Evolutionary conservation across 37 sponge, comb jelly and placozoan species (phyloP).

Genomic region (Spongilla lacustris): DNA sequence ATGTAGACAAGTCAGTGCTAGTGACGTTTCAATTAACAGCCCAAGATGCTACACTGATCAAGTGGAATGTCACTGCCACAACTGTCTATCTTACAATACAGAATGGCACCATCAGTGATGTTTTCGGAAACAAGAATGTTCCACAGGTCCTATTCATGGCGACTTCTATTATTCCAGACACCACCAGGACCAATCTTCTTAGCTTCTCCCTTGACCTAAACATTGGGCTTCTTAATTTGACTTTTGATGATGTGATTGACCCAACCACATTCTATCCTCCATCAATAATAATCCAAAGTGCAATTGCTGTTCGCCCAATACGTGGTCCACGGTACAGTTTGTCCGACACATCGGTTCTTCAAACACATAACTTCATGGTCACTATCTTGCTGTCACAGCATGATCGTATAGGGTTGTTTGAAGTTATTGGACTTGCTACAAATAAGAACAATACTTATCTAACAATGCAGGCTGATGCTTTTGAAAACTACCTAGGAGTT

Average conservation of each 20-base stretch:
- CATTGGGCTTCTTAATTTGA: slow-evolving; percentile 57
- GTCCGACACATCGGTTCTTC: slow-evolving; percentile 44
- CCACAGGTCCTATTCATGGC: slow-evolving; percentile 6
- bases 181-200: slow-evolving; percentile 24
- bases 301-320: background rate
- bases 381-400: slow-evolving; percentile 54
- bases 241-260: slow-evolving; percentile 68
- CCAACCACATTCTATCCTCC: slow-evolving; percentile 44
- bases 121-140: slow-evolving; percentile 31
- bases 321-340: slow-evolving; percentile 40
- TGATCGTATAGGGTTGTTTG: slow-evolving; percentile 71
- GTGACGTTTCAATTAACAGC: slow-evolving; percentile 22
- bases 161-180: slow-evolving; percentile 26
- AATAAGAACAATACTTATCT: slow-evolving; percentile 77
- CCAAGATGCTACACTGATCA: slow-evolving; percentile 46
- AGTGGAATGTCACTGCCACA: slow-evolving; percentile 8
- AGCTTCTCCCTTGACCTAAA: slow-evolving; percentile 75
- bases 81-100: slow-evolving; percentile 27
- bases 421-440: slow-evolving; percentile 59
- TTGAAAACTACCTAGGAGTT: slow-evolving; percentile 71
- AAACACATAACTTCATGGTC: slow-evolving; percentile 45
- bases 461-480: slow-evolving; percentile 74
- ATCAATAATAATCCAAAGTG: slow-evolving; percentile 66
- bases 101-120: slow-evolving; percentile 44
- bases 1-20: background rate